phyloP scores from a whole-genome alignment of 2,797 vertebrate species.

The Neosilurus mollespiculum region DNA sequence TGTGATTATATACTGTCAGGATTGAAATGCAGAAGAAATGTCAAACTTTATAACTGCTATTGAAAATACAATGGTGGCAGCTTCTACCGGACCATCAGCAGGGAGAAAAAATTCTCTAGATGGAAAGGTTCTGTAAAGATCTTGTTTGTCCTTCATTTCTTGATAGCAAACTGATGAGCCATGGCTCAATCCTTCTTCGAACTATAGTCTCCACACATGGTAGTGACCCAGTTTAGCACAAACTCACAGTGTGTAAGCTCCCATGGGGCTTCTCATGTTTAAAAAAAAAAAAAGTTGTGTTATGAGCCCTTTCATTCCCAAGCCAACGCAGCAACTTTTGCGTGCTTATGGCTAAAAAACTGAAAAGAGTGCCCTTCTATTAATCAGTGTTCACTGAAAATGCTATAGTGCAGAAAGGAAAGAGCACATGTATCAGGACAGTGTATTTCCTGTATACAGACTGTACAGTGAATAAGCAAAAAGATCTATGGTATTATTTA shows the following conservation, averaged over 20 bases:
- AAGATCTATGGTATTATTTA: background rate
- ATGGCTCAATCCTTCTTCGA: constrained; percentile 39
- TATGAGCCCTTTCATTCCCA: constrained; percentile 42
- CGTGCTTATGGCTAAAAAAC: constrained; percentile 14
- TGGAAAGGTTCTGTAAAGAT: background rate
- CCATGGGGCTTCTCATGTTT: constrained; percentile 40
- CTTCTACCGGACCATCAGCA: background rate
- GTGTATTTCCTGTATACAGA: constrained; percentile 1
- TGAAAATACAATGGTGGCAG: background rate
- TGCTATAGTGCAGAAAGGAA: background rate
- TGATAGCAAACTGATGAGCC: constrained; percentile 42
- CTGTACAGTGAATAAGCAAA: background rate
- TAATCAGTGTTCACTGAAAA: constrained; percentile 26
- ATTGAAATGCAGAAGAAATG: constrained; percentile 19
- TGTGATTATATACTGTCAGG: background rate
- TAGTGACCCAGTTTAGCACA: constrained; percentile 57
- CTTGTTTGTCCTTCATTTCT: constrained; percentile 3
- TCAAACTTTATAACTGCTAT: background rate
- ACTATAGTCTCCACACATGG: constrained; percentile 53
- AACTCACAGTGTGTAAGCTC: constrained; percentile 51
- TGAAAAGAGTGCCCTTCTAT: constrained; percentile 13
- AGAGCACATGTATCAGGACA: constrained; percentile 9
- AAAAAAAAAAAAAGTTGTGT: constrained; percentile 8
- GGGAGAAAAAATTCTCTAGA: background rate
- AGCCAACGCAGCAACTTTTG: constrained; percentile 27